Evolutionary conservation across 1,140 invertebrate species (phyloP), one percentile per base, ranked within the genome.

Genomic region (Phortica variegata): DNA sequence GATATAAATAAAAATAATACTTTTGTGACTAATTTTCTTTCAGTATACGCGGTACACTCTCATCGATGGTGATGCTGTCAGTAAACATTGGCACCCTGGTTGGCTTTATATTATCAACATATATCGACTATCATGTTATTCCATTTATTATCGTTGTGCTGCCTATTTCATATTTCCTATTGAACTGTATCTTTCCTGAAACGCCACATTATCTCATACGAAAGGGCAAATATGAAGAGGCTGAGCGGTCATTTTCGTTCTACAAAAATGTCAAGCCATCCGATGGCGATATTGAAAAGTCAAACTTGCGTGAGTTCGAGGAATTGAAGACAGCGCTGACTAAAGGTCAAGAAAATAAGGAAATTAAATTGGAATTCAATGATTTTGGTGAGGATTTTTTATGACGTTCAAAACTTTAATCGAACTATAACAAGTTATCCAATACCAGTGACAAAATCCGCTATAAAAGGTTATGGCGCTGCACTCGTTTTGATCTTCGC

Each of bases 1-100:
- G n/a, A n/a, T n/a, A n/a, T n/a, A n/a, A n/a, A 6, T 29, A 29
- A 29, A 29, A 7, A 6, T 29, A n/a, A n/a, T n/a, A n/a, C n/a
- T n/a, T n/a, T n/a, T n/a, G n/a, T n/a, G 12, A 29, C 12, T 29
- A 12, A 6, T 29, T 7, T 29, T 29, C 7, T 29, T 44, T 8
- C 39, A 93, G 63, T 8, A 83, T 90, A 26, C 79, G 91, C 42
- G 93, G 92, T 9, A 79, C 84, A 0, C 78, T 95, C 1, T 90
- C 90, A 0, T 85, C 90, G 0, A 85, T 89, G 62, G 87, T 92
- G 50, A 89, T 93, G 69, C 74, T 94, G 1, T 87, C 87, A 47
- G 80, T 94, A 1, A 89, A 88, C 3, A 69, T 86, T 9, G 92
- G 92, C 1, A 90, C 92, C 18, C 75, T 93, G 0, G 77, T 85